Evolutionary conservation across 2,797 vertebrate species (phyloP).

Genomic region (Champsocephalus esox): DNA sequence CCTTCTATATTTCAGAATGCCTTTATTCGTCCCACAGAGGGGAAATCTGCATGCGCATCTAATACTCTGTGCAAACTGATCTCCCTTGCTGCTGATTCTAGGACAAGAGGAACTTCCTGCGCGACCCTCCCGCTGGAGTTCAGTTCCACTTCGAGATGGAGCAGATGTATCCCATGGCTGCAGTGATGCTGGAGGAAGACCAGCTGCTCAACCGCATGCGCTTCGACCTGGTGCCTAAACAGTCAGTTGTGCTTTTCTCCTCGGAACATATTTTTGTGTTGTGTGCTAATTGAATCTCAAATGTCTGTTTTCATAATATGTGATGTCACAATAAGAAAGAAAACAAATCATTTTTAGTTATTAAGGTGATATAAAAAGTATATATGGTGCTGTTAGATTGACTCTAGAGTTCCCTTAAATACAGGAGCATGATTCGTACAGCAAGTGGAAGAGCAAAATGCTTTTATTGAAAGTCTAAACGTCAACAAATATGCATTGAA

Average conservation of each 20-base stretch:
- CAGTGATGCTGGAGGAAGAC: conserved; percentile 97
- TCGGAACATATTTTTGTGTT: not conserved
- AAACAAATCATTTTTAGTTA: no score
- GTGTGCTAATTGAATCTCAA: not conserved
- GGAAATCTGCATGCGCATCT: no score
- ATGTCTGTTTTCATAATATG: no score
- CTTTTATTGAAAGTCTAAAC: no score
- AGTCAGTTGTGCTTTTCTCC: conserved; percentile 81
- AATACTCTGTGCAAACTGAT: not conserved
- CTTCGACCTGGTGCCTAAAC: conserved; percentile 96
- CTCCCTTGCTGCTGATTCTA: conserved; percentile 53
- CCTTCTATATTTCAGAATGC: not conserved
- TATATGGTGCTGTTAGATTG: no score
- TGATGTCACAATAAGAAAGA: no score
- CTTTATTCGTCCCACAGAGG: no score
- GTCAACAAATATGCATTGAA: no score
- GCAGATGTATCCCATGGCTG: conserved; percentile 93
- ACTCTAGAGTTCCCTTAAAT: no score
- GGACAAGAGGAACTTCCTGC: conserved; percentile 97
- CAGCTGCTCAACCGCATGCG: conserved; percentile 98
- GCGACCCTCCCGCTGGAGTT: conserved; percentile 95
- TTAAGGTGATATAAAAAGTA: no score
- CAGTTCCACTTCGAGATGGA: conserved; percentile 98
- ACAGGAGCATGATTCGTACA: no score
- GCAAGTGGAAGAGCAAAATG: no score